phyloP scores from a whole-genome alignment of 2,797 vertebrate species.

The Thripadectes ignobilis region DNA sequence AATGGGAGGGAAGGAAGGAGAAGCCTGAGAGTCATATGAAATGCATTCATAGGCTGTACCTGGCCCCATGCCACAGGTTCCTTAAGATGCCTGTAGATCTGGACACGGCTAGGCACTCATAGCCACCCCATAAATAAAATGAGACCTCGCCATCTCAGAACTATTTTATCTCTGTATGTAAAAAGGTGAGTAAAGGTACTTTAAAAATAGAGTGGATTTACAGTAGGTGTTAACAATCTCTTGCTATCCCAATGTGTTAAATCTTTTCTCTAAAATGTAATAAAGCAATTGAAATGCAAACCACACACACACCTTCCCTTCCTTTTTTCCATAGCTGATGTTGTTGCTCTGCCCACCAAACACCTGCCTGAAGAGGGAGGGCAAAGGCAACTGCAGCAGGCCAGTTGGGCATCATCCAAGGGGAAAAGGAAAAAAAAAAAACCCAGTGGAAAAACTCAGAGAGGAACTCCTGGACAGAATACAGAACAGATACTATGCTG shows the following conservation, averaged over 20 bases:
- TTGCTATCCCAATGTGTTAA: neutral
- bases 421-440: fast-evolving
- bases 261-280: neutral
- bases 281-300: neutral
- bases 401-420: neutral
- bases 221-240: neutral
- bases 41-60: neutral
- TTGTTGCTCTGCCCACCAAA: neutral
- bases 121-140: neutral
- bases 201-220: neutral
- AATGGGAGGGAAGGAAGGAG: neutral
- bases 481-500: neutral
- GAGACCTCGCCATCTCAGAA: neutral
- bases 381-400: neutral
- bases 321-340: neutral
- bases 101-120: neutral
- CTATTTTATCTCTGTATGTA: neutral
- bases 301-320: neutral
- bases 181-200: neutral
- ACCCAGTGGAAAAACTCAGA: neutral
- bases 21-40: neutral
- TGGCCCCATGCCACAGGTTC: neutral
- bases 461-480: neutral
- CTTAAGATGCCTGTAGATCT: neutral
- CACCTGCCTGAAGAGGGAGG: neutral